Percentiles rank a stretch among this genome's conserved stretches.
These are phyloP conservation scores for Ceriagrion tenellum DNA, from an alignment of 2,888 invertebrate species.

Conservation along the genomic window DNA sequence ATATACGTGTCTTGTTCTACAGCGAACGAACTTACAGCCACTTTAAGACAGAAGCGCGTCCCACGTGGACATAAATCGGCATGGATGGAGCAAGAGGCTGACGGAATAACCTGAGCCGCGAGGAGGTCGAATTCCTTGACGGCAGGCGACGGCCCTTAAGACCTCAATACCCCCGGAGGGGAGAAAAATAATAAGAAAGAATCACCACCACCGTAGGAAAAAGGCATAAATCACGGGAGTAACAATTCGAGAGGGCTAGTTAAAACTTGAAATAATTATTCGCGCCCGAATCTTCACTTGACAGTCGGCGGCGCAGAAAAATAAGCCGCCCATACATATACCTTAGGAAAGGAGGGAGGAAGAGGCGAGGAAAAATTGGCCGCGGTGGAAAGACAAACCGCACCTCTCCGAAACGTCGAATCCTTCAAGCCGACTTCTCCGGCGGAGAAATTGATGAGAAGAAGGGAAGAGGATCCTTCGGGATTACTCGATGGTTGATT, in stretches of 20 bases:
- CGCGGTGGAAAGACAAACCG: neutral
- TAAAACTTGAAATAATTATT: conserved; percentile 36
- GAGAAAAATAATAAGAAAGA: too few relatives aligned
- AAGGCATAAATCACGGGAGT: neutral
- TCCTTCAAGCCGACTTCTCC: neutral
- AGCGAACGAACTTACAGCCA: too few relatives aligned
- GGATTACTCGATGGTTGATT: conserved; percentile 38
- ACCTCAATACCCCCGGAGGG: neutral
- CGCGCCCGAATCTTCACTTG: conserved; percentile 25
- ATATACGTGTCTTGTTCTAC: too few relatives aligned
- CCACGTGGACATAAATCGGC: neutral
- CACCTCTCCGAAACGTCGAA: neutral
- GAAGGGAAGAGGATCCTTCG: conserved; percentile 15
- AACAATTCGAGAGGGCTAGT: neutral
- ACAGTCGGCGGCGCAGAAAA: neutral
- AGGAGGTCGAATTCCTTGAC: neutral
- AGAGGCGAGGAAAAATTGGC: neutral
- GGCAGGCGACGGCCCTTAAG: neutral
- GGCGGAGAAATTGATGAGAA: conserved; percentile 10
- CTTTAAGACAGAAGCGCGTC: too few relatives aligned
- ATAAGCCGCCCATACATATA: neutral
- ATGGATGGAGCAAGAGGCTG: neutral
- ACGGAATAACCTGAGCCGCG: neutral
- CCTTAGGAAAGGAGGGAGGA: neutral
- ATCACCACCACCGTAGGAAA: neutral